Percentiles rank a stretch among this genome's conserved stretches.
These are phyloP conservation scores for Rhodeus uyekii DNA, from an alignment of 2,797 vertebrate species.

Conservation along the genomic window DNA sequence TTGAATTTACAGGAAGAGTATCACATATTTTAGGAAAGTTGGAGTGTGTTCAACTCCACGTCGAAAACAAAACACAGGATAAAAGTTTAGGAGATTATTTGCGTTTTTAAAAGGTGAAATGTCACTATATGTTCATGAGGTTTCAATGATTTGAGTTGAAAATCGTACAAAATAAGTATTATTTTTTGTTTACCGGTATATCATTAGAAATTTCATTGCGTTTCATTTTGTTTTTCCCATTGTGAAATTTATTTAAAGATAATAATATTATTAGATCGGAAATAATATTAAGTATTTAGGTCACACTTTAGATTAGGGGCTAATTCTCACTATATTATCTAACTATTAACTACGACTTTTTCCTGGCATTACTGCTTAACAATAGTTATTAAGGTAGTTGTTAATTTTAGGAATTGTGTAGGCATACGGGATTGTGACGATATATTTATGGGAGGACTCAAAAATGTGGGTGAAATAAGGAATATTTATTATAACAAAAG, in stretches of 20 bases:
- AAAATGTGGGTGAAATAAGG: too few relatives aligned
- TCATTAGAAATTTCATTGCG: neutral
- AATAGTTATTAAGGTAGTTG: too few relatives aligned
- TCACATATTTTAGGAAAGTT: neutral
- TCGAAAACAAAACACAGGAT: neutral
- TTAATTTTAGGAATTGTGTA: neutral
- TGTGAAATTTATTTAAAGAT: neutral
- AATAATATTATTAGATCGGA: too few relatives aligned
- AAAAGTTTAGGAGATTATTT: neutral
- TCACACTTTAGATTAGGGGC: too few relatives aligned
- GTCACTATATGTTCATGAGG: neutral
- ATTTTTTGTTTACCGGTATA: too few relatives aligned
- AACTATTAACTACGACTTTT: too few relatives aligned
- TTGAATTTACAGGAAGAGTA: conserved; percentile 25
- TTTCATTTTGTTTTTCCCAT: neutral
- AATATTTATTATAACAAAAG: too few relatives aligned
- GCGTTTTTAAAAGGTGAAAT: neutral
- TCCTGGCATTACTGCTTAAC: too few relatives aligned
- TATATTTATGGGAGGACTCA: too few relatives aligned
- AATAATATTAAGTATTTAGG: too few relatives aligned
- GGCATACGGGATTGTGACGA: too few relatives aligned
- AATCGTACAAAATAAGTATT: neutral
- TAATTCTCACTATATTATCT: too few relatives aligned
- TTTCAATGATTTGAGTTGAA: neutral
- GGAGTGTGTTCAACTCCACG: conserved; percentile 28